These are phyloP conservation scores for Eriocheir sinensis DNA, from an alignment of 1,140 invertebrate species.

Conservation along the genomic window DNA sequence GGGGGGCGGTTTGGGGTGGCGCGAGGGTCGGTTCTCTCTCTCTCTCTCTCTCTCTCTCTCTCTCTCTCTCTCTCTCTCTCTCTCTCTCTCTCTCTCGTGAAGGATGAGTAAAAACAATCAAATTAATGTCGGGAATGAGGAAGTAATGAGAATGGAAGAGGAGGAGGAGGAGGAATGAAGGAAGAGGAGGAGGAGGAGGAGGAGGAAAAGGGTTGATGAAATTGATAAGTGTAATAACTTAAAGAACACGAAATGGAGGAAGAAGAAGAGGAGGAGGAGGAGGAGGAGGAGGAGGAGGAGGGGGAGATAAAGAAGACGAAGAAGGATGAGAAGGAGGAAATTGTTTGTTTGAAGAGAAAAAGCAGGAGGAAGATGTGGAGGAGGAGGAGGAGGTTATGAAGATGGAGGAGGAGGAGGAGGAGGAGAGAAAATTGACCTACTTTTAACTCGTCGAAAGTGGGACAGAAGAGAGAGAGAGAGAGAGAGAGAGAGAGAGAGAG, in stretches of 20 bases:
- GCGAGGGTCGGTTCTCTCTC: not conserved
- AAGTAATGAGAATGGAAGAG: not conserved
- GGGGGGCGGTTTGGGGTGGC: not conserved
- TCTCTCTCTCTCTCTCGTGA: constrained; percentile 12
- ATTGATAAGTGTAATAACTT: too few species aligned
- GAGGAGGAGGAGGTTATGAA: not conserved
- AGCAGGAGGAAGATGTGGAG: not conserved
- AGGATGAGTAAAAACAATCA: not conserved
- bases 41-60: constrained; percentile 13
- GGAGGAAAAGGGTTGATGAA: not conserved
- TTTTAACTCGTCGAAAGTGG: not conserved
- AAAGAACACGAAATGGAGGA: too few species aligned
- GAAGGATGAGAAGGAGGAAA: not conserved
- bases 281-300: not conserved
- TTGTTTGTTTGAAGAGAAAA: too few species aligned
- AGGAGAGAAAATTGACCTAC: not conserved
- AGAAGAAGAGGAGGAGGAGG: not conserved
- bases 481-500: constrained; percentile 22
- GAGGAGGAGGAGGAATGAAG: constrained; percentile 10
- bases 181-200: not conserved
- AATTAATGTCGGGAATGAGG: not conserved
- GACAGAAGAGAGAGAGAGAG: not conserved
- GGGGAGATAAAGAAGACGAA: not conserved
- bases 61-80: constrained; percentile 14
- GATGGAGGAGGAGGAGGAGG: not conserved